A percentile compares a stretch with the other conserved stretches of the same genome.
phyloP scores from a whole-genome alignment of 37 sponge, comb jelly and placozoan species.

The Ianthella basta region DNA sequence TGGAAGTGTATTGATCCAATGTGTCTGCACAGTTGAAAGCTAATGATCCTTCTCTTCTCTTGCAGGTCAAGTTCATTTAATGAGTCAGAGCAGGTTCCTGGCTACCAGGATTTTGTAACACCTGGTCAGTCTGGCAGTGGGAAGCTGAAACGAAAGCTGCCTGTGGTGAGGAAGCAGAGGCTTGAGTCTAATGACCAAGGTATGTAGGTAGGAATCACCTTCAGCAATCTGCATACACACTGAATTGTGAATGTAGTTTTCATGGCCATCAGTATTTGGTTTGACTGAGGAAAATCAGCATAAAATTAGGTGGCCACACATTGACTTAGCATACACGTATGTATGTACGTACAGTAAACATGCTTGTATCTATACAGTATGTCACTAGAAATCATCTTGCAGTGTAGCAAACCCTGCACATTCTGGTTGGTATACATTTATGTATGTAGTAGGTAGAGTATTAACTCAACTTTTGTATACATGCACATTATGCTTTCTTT shows the following conservation, averaged over 20 bases:
- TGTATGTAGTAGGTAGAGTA: no score
- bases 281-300: neutral
- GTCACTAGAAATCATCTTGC: no score
- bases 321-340: neutral
- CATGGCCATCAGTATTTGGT: no score
- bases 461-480: no score
- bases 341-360: neutral
- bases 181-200: conserved; percentile 10
- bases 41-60: neutral
- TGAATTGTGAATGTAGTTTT: no score
- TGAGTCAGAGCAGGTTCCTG: conserved; percentile 27
- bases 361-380: no score
- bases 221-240: no score
- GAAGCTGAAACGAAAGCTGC: conserved; percentile 43
- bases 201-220: no score
- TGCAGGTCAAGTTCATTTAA: conserved; percentile 1
- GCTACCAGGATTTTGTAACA: conserved; percentile 62
- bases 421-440: no score
- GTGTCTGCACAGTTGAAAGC: neutral
- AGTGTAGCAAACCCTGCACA: no score
- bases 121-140: conserved; percentile 14
- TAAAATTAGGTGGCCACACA: neutral
- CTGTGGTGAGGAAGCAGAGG: neutral
- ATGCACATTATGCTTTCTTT: no score
- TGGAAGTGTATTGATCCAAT: neutral